Conservation (phyloP, 2,797 vertebrate species). For the Moxostoma hubbsi region DNA sequence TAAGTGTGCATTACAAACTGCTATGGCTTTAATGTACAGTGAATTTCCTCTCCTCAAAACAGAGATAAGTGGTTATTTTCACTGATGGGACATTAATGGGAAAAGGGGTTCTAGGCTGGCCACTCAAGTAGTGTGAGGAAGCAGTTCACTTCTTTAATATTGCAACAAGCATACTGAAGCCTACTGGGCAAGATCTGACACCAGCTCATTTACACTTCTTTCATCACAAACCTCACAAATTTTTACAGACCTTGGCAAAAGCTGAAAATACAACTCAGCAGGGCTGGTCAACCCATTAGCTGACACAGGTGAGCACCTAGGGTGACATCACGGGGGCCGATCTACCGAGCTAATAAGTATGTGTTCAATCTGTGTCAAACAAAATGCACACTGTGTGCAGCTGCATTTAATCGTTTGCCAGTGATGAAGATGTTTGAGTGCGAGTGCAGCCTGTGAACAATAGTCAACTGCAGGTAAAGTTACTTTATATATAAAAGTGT, state of each 20-base stretch:
- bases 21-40: constrained; percentile 36
- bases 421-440: no score
- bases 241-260: not conserved
- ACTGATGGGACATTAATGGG: constrained; percentile 32
- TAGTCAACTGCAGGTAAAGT: no score
- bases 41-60: constrained; percentile 19
- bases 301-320: no score
- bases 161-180: not conserved
- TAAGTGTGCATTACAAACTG: constrained; percentile 40
- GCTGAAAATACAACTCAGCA: not conserved
- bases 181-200: not conserved
- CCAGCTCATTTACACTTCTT: not conserved
- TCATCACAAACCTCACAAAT: not conserved
- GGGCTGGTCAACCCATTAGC: no score
- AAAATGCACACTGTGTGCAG: no score
- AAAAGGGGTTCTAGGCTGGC: constrained; percentile 2
- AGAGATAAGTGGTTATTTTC: constrained; percentile 17
- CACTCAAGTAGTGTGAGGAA: not conserved
- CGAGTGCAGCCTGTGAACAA: no score
- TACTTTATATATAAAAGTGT: no score
- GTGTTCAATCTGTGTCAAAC: no score
- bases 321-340: no score
- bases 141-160: constrained; percentile 2
- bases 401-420: no score
- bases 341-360: no score